phyloP scores from a whole-genome alignment of 1,140 invertebrate species.

The Acromyrmex heyeri region DNA sequence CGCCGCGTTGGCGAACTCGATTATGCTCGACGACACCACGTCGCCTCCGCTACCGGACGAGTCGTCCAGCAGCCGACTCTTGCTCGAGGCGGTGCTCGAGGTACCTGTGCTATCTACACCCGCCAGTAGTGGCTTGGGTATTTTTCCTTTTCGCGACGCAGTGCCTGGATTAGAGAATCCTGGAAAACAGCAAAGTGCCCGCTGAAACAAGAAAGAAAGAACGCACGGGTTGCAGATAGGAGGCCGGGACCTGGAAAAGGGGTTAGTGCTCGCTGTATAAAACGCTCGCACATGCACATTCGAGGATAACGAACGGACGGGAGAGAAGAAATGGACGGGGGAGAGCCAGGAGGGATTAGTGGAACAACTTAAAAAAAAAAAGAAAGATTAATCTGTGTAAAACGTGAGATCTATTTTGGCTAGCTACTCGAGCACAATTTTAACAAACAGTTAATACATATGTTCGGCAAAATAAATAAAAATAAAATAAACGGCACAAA shows the following conservation, averaged over 20 bases:
- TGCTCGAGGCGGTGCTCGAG: conserved; percentile 87
- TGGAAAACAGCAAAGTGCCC: conserved; percentile 95
- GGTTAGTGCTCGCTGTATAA: conserved; percentile 85
- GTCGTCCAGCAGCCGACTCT: conserved; percentile 86
- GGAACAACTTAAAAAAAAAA: conserved; percentile 13
- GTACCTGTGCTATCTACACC: conserved; percentile 88
- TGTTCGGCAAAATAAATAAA: conserved; percentile 22
- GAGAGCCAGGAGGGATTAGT: conserved; percentile 36
- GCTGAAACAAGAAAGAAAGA: conserved; percentile 90
- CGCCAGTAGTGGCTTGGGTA: conserved; percentile 93
- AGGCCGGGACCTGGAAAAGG: conserved; percentile 85
- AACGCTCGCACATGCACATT: conserved; percentile 85
- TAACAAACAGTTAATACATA: conserved; percentile 15
- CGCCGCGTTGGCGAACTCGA: conserved; percentile 81
- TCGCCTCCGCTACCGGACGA: conserved; percentile 77
- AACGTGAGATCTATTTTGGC: conserved; percentile 34
- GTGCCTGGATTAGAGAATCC: conserved; percentile 94
- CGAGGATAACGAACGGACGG: conserved; percentile 57
- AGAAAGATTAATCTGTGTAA: conserved; percentile 40
- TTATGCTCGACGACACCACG: conserved; percentile 81
- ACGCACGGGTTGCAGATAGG: conserved; percentile 86
- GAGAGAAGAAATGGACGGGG: neutral
- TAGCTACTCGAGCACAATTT: conserved; percentile 27
- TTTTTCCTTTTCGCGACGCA: conserved; percentile 93
- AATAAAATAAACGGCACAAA: conserved; percentile 5